Evolutionary conservation across 1,140 invertebrate genomes (phyloP).

Genomic region (Batillaria attramentaria): DNA sequence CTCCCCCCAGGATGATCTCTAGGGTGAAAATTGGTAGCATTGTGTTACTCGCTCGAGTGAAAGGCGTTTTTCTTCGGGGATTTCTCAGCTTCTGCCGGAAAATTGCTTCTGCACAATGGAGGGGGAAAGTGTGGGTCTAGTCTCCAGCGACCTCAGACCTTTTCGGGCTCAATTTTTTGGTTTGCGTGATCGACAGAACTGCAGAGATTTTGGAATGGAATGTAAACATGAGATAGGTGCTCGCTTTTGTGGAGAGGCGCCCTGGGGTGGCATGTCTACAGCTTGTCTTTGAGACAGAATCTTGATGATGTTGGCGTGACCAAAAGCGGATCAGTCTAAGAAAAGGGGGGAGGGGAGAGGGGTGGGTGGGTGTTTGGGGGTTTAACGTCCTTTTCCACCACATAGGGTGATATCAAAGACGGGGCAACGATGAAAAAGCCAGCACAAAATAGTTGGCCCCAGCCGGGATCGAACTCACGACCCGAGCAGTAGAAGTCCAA

Average conservation of each 20-base stretch:
- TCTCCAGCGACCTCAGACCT: not conserved
- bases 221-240: not conserved
- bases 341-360: too few relatives aligned
- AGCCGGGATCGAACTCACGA: too few relatives aligned
- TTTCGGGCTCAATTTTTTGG: slow-evolving; percentile 2
- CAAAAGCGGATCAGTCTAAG: too few relatives aligned
- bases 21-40: slow-evolving; percentile 31
- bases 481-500: too few relatives aligned
- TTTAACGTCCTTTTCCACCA: too few relatives aligned
- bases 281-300: too few relatives aligned
- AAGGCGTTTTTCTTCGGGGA: not conserved
- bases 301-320: too few relatives aligned
- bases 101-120: slow-evolving; percentile 25
- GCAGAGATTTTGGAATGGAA: slow-evolving; percentile 18
- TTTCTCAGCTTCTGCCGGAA: not conserved
- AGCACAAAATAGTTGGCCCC: too few relatives aligned
- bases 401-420: too few relatives aligned
- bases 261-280: not conserved
- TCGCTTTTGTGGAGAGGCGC: not conserved
- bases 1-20: not conserved
- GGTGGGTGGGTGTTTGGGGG: too few relatives aligned
- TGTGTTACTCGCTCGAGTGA: slow-evolving; percentile 5
- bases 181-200: not conserved
- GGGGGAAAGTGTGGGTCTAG: not conserved
- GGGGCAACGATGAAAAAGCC: too few relatives aligned